These are phyloP conservation scores for Sphaerophoria rueppellii DNA, from an alignment of 2,888 invertebrate genomes.

Conservation along the genomic window DNA sequence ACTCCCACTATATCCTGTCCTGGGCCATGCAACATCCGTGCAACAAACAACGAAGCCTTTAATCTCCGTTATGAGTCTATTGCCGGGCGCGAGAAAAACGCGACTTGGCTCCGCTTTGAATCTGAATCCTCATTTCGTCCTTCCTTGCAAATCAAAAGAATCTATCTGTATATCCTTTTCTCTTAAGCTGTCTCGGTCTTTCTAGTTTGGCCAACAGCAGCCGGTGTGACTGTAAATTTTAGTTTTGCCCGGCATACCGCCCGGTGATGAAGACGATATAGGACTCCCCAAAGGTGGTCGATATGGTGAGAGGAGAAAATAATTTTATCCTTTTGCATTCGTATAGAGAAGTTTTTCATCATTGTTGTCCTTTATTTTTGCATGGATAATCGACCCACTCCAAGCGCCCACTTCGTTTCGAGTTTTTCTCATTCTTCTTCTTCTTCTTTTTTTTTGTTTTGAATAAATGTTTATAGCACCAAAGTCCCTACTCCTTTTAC, in stretches of 20 bases:
- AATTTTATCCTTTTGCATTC: conserved; percentile 60
- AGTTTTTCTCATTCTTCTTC: background rate
- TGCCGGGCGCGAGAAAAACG: conserved; percentile 61
- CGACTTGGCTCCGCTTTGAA: conserved; percentile 1
- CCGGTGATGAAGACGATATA: background rate
- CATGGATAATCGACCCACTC: conserved; percentile 16
- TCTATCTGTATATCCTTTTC: conserved; percentile 10
- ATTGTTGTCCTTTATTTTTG: conserved; percentile 55
- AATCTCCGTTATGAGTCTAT: conserved; percentile 62
- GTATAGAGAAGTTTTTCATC: conserved; percentile 61
- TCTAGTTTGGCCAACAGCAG: conserved; percentile 10
- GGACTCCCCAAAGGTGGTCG: conserved; percentile 18
- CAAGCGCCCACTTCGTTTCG: conserved; percentile 25
- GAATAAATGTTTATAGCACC: conserved; percentile 26
- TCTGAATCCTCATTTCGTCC: conserved; percentile 39
- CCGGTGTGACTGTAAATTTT: conserved; percentile 28
- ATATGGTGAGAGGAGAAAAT: conserved; percentile 18
- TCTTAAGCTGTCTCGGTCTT: conserved; percentile 12
- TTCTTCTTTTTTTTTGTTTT: conserved; percentile 6
- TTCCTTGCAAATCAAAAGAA: conserved; percentile 56
- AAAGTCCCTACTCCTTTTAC: conserved; percentile 24
- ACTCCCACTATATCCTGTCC: conserved; percentile 28
- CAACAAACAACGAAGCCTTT: conserved; percentile 40
- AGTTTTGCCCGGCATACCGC: conserved; percentile 37
- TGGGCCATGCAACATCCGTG: conserved; percentile 28